Percentiles rank a stretch among this genome's conserved stretches.
Evolutionary conservation across 2,113 vertebrate genomes (phyloP).

Genomic region (Daubentonia madagascariensis): DNA sequence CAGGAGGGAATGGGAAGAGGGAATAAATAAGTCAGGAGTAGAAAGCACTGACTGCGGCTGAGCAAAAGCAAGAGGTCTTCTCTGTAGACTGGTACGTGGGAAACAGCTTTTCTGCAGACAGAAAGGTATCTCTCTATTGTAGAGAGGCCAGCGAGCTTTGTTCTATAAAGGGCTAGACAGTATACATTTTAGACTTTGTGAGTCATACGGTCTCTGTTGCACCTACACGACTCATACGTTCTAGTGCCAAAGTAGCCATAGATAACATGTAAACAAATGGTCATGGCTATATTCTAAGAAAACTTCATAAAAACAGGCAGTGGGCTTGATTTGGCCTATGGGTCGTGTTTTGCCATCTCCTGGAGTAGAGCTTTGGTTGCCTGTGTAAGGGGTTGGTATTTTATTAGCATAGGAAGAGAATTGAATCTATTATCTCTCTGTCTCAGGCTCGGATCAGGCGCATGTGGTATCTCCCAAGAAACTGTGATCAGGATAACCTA

Average conservation of each 20-base stretch:
- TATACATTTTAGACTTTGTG: neutral
- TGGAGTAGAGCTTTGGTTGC: neutral
- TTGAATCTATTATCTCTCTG: accelerated
- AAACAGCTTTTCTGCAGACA: neutral
- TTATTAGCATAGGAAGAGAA: neutral
- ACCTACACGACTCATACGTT: neutral
- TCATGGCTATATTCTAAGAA: neutral
- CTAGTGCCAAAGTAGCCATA: neutral
- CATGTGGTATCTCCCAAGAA: neutral
- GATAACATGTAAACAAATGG: neutral
- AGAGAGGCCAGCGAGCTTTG: neutral
- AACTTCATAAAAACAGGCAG: neutral
- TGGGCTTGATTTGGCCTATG: neutral
- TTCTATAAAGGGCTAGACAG: neutral
- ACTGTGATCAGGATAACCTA: neutral
- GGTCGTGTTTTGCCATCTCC: neutral
- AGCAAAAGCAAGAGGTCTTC: neutral
- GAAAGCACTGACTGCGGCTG: neutral
- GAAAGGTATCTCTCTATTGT: neutral
- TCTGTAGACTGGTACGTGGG: accelerated
- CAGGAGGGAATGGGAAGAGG: neutral
- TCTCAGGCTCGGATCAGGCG: neutral
- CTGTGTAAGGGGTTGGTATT: neutral
- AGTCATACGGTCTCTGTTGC: neutral
- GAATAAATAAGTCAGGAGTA: neutral